phyloP scores from a whole-genome alignment of 2,888 invertebrate genomes.

The Monochamus alternatus region DNA sequence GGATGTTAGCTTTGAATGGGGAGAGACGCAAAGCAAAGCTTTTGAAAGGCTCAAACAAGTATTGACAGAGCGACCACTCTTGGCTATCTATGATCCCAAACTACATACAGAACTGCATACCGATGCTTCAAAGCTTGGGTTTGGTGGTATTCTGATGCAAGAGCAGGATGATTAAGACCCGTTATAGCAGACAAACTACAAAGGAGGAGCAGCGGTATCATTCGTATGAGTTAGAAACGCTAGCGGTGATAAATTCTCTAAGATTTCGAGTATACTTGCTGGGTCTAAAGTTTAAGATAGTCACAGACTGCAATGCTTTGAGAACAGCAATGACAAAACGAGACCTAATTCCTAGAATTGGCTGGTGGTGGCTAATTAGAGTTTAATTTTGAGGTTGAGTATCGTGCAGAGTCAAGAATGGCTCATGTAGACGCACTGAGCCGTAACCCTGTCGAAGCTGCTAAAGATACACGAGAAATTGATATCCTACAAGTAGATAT shows the following conservation, averaged over 20 bases:
- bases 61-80: constrained; percentile 43
- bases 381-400: constrained; percentile 58
- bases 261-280: constrained; percentile 44
- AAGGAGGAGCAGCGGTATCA: constrained; percentile 43
- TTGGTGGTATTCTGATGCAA: constrained; percentile 44
- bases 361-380: constrained; percentile 62
- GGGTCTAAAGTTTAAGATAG: constrained; percentile 41
- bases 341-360: constrained; percentile 58
- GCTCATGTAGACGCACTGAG: constrained; percentile 60
- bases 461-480: constrained; percentile 2
- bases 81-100: constrained; percentile 50
- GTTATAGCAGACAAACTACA: constrained; percentile 42
- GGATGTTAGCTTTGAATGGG: constrained; percentile 38
- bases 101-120: constrained; percentile 51
- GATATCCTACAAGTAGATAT: constrained; percentile 29
- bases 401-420: constrained; percentile 59
- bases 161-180: constrained; percentile 37
- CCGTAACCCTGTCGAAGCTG: constrained; percentile 47
- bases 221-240: constrained; percentile 45
- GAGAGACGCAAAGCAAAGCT: constrained; percentile 17
- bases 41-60: constrained; percentile 28
- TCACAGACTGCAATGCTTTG: constrained; percentile 39
- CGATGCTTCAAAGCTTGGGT: constrained; percentile 47
- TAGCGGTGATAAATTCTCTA: constrained; percentile 45
- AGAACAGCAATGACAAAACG: constrained; percentile 49